Base-by-base conservation (phyloP, 64 coral and sea anemone genomes). In the Acropora tenuis region DNA sequence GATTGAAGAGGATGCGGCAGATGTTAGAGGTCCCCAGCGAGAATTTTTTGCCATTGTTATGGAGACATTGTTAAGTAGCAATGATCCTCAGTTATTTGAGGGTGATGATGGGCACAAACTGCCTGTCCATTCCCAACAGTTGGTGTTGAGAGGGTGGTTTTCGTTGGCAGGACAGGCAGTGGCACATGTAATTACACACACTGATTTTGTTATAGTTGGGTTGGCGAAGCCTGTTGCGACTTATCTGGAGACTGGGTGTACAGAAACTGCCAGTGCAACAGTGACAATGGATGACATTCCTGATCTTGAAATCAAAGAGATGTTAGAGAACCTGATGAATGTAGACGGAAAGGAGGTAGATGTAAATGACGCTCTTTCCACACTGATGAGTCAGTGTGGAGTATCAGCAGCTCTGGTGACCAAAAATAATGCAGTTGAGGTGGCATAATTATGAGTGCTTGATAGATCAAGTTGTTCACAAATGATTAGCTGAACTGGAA, bases 371-470 rank as follows among this genome's bases (percentile, higher is more conserved):
- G n/a, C 19, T 16, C n/a, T 77, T 48, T 55, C 40, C 48, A 88
- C 75, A 16, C 49, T 88, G 86, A 88, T 88, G 72, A 47, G 48
- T 77, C 48, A 88, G 75, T 58, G 86, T 77, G 73, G 86, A 59
- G 86, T 88, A 76, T 47, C 40, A 43, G 86, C 50, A 19, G 47
- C 86, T 58, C 11, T 88, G n/a, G 5, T 88, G 52, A 76, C 86
- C 7, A 61, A 58, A 16, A 53, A 88, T 77, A 88, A 88, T 88
- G 73, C 50, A 18, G 52, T 72, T 18, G 18, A 88, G 73, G 73
- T 88, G 8, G 86, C 86, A 6, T 77, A n/a, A n/a, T n/a, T n/a
- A 88, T 88, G 86, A 88, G n/a, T 43, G 72, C 57, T 63, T 82
- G 79, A 63, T 82, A 43, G 65, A 82, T 45, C 79, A 82, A 63